Evolutionary conservation across 1,140 invertebrate genomes (phyloP).

Genomic region (Monomorium pharaonis): DNA sequence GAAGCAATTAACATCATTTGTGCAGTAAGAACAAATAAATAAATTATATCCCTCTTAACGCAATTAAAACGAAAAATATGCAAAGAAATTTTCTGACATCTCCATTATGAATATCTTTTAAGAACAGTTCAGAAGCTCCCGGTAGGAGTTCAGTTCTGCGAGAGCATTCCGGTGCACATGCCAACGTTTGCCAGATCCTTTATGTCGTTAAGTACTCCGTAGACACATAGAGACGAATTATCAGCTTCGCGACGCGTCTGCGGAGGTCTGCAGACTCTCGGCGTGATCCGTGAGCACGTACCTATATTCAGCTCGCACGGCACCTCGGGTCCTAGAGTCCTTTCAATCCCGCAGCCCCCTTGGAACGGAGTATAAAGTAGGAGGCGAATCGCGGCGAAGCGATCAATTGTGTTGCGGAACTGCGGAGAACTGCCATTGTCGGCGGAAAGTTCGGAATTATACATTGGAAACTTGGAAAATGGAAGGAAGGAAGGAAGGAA

Average conservation of each 20-base stretch:
- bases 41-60: neutral
- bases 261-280: neutral
- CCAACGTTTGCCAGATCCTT: neutral
- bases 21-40: neutral
- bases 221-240: neutral
- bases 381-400: constrained; percentile 73
- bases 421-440: constrained; percentile 80
- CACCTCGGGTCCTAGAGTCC: constrained; percentile 48
- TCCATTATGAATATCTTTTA: neutral
- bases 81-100: neutral
- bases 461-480: constrained; percentile 81
- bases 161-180: constrained; percentile 3
- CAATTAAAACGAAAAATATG: neutral
- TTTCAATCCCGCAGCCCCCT: constrained; percentile 56
- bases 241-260: neutral
- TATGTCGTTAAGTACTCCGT: constrained; percentile 22
- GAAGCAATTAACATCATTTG: neutral
- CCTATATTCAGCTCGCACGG: constrained; percentile 20
- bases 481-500: constrained; percentile 73
- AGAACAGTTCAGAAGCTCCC: neutral
- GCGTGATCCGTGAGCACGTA: constrained; percentile 22
- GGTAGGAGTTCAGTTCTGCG: neutral
- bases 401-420: constrained; percentile 83
- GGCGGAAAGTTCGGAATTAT: constrained; percentile 82
- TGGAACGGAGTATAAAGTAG: constrained; percentile 32